Evolutionary conservation across 2,888 invertebrate genomes (phyloP), one percentile per base, ranked within the genome.

Genomic region (Metellina segmentata): DNA sequence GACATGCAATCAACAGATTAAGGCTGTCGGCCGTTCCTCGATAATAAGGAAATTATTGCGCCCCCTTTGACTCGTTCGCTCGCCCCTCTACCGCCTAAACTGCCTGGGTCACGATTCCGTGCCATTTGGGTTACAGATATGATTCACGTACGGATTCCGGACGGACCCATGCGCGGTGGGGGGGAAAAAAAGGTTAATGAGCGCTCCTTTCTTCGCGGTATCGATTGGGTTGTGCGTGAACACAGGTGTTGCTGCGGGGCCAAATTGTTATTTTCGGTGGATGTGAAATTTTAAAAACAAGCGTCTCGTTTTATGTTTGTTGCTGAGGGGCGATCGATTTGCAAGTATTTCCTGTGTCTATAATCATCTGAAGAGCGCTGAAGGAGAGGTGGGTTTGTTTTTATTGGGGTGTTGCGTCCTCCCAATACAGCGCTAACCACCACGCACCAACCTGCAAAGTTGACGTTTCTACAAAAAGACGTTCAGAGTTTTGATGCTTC

Each of bases 1-100:
- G 83, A 85, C 89, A 90, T 90, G 89, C 89, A 79, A 90, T 90
- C 89, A 85, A 85, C 89, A 90, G 89, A 90, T 90, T 90, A 90
- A 79, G 85, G 48, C 53, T 53, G 70, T 48, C 71, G 78, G 61
- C 79, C 49, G 88, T 77, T 75, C 83, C 83, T 82, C 89, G 89
- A 90, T 90, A 90, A 90, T 90, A 85, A 83, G 89, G 85, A 85
- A 89, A 89, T 89, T 82, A 72, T 89, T 77, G 89, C 83, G 77
- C 70, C 78, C 74, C 48, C 69, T 48, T 82, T 81, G 70, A 83
- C 82, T 81, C 81, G 48, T 69, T 20, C 34, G n/a, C n/a, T 13
- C 81, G 34, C 61, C 61, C 52, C 52, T 16, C 34, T 19, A 74
- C 9, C 75, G 53, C 48, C 77, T 90, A 90, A 90, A 90, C 89